Evolutionary conservation across 2,888 invertebrate species (phyloP), one percentile per base, ranked within the genome.

Genomic region (Zootermopsis nevadensis): DNA sequence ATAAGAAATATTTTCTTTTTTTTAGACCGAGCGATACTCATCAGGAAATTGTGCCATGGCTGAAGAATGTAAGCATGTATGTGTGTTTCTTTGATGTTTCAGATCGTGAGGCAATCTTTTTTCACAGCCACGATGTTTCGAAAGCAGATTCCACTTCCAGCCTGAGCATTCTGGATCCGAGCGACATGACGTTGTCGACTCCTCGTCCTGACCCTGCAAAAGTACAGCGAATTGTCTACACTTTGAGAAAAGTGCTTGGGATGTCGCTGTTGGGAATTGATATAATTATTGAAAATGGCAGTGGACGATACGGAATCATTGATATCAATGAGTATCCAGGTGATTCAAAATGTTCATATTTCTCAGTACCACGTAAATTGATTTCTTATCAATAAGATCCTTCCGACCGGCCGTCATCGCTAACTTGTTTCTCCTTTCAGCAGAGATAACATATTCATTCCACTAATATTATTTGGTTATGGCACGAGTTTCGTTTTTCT

Each of bases 271-370:
- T 96, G 83, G 97, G 97, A 0, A 93, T 97, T 83, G 98, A 98
- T 89, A 94, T 98, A 19, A 96, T 98, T 69, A 94, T 97, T 86
- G 97, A 97, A 87, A 95, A 95, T 88, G 89, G 90, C 48, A 95
- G 94, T 8, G 95, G 94, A n/a, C 91, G 93, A 86, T 96, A 96
- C 89, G 96, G 94, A 2, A 94, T 97, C 86, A 96, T 97, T 87
- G 97, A 97, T 89, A 95, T 97, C 82, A 97, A 97, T 89, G 94
- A 94, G 27, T 97, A 95, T 90, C 97, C 97, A 72, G 94, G 93
- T 91, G 87, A 85, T 48, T 15, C 48, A 86, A 86, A 19, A 48
- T 48, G 48, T 19, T 48, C 48, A 48, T 10, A 22, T 80, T 80
- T n/a, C 67, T 35, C 27, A 33, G 22, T n/a, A 22, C 10, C 38